These are phyloP conservation scores for Cosmopolites sordidus DNA, from an alignment of 2,888 invertebrate species.

Conservation along the genomic window DNA sequence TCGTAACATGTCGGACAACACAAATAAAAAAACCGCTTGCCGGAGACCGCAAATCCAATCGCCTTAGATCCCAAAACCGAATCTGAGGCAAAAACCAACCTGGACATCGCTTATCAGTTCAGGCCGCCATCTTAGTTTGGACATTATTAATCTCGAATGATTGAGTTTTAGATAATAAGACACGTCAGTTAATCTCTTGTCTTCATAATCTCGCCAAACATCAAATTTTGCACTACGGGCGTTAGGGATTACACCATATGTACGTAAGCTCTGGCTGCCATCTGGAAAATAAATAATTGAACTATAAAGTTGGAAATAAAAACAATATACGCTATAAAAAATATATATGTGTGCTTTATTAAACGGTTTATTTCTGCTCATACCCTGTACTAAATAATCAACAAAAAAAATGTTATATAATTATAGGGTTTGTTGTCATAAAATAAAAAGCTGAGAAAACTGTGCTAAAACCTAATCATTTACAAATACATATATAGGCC, in stretches of 20 bases:
- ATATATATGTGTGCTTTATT: too few species aligned
- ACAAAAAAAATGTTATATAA: too few species aligned
- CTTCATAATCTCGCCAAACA: slow-evolving; percentile 79
- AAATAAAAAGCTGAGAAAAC: too few species aligned
- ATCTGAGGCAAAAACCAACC: slow-evolving; percentile 41
- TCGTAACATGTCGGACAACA: slow-evolving; percentile 8
- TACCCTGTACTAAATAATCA: too few species aligned
- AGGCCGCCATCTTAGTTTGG: slow-evolving; percentile 76
- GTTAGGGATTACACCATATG: slow-evolving; percentile 73
- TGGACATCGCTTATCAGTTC: slow-evolving; percentile 61
- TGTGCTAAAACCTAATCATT: too few species aligned
- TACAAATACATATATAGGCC: too few species aligned
- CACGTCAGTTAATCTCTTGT: slow-evolving; percentile 71
- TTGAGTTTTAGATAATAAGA: slow-evolving; percentile 76
- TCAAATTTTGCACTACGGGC: slow-evolving; percentile 70
- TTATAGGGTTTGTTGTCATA: too few species aligned
- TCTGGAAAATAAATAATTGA: slow-evolving; percentile 46
- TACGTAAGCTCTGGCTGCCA: slow-evolving; percentile 62
- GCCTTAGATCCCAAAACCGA: slow-evolving; percentile 3
- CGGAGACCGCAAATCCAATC: not conserved
- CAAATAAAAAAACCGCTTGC: slow-evolving; percentile 10
- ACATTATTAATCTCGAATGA: slow-evolving; percentile 76
- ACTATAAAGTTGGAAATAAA: not conserved
- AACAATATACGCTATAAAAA: too few species aligned
- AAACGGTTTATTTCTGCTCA: too few species aligned